A percentile compares a stretch with the other conserved stretches of the same genome.
Conservation (phyloP, 1,140 invertebrate species). For the Drosophila micromelanica region DNA sequence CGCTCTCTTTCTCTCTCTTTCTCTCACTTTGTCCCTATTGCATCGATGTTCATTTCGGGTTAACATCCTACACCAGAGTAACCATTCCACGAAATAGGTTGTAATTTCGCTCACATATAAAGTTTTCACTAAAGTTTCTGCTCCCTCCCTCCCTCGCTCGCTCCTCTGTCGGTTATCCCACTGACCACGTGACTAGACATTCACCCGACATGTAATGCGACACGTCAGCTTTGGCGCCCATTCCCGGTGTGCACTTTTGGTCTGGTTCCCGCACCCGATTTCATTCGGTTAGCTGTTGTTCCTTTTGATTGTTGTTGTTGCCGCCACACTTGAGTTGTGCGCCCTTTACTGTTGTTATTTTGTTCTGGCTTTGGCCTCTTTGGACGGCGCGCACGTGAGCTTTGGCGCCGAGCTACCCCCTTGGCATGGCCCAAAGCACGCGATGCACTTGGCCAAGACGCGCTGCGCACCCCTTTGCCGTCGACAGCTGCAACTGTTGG, state of each 20-base stretch:
- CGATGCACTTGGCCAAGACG: slow-evolving; percentile 81
- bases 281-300: slow-evolving; percentile 27
- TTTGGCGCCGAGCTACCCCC: slow-evolving; percentile 16
- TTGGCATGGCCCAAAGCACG: slow-evolving; percentile 56
- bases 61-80: no score
- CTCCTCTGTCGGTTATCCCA: slow-evolving; percentile 13
- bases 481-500: slow-evolving; percentile 71
- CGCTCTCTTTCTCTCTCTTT: no score
- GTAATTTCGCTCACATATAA: no score
- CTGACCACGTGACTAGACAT: slow-evolving; percentile 49
- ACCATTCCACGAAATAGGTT: no score
- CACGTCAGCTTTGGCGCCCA: slow-evolving; percentile 43
- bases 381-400: slow-evolving; percentile 39
- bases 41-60: no score
- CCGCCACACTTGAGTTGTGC: slow-evolving; percentile 59
- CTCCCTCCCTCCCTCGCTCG: not conserved
- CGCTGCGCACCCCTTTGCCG: slow-evolving; percentile 34
- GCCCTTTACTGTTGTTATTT: slow-evolving; percentile 50
- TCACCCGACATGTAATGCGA: slow-evolving; percentile 45
- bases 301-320: slow-evolving; percentile 48
- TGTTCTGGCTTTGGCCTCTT: slow-evolving; percentile 47
- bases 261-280: slow-evolving; percentile 44
- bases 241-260: slow-evolving; percentile 55
- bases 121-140: no score
- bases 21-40: no score